phyloP scores from a whole-genome alignment of 1,140 invertebrate species.

The Oscheius sp. region DNA sequence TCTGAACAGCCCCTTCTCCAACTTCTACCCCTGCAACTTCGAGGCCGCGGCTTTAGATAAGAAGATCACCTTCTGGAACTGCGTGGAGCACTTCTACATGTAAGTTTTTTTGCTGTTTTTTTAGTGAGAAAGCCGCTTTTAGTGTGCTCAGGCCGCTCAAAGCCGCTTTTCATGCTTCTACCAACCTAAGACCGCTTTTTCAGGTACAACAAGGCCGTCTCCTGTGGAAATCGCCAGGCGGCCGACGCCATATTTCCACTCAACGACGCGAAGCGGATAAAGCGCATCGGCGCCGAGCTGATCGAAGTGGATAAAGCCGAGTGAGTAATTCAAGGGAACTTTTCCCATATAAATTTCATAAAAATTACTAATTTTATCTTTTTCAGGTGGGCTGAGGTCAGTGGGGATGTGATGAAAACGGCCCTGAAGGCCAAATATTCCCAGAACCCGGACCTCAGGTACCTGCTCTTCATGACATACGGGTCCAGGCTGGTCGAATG shows the following conservation, averaged over 20 bases:
- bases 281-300: background rate
- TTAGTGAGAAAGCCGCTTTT: background rate
- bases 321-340: background rate
- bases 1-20: slow-evolving; percentile 8
- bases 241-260: background rate
- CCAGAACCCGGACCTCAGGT: slow-evolving; percentile 5
- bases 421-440: slow-evolving; percentile 19
- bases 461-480: slow-evolving; percentile 4
- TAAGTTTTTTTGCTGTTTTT: background rate
- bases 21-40: slow-evolving; percentile 16
- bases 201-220: slow-evolving; percentile 20
- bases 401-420: background rate
- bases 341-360: background rate
- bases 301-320: background rate
- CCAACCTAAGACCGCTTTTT: background rate
- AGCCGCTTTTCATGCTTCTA: background rate
- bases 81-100: slow-evolving; percentile 26
- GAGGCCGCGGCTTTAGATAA: background rate
- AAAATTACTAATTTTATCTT: background rate
- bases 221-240: background rate
- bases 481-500: slow-evolving; percentile 2
- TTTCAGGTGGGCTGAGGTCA: slow-evolving; percentile 11
- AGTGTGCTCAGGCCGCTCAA: background rate
- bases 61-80: background rate
- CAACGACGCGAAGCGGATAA: background rate